A percentile compares a stretch with the other conserved stretches of the same genome.
Conservation (phyloP, 1,140 invertebrate genomes). For the Drosophila saltans region DNA sequence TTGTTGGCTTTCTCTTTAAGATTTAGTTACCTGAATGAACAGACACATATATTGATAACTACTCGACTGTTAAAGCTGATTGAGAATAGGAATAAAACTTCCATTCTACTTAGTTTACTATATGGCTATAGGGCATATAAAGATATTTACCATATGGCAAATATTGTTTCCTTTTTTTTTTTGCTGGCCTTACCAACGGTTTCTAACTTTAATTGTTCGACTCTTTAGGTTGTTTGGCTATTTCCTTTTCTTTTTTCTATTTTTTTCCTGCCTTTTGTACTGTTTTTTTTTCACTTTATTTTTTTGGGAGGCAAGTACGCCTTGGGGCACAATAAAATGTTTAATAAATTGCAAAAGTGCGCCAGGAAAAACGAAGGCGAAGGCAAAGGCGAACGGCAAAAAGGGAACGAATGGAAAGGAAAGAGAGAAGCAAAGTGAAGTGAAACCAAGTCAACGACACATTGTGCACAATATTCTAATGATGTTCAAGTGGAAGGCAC, state of each 20-base stretch:
- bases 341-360: slow-evolving; percentile 80
- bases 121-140: not conserved
- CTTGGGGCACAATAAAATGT: slow-evolving; percentile 79
- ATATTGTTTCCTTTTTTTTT: slow-evolving; percentile 3
- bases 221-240: slow-evolving; percentile 29
- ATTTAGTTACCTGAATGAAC: too few relatives aligned
- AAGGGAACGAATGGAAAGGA: not conserved
- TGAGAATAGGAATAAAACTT: too few relatives aligned
- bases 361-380: slow-evolving; percentile 5
- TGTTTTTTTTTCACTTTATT: slow-evolving; percentile 42
- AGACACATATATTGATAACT: too few relatives aligned
- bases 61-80: too few relatives aligned
- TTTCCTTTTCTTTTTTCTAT: slow-evolving; percentile 1
- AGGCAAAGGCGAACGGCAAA: not conserved
- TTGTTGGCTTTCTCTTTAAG: too few relatives aligned
- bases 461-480: slow-evolving; percentile 62
- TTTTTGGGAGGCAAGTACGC: slow-evolving; percentile 62
- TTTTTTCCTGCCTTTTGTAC: slow-evolving; percentile 6
- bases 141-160: slow-evolving; percentile 2
- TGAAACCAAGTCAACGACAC: slow-evolving; percentile 46
- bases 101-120: too few relatives aligned
- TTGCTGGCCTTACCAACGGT: not conserved
- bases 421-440: not conserved
- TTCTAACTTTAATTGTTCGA: slow-evolving; percentile 46
- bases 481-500: slow-evolving; percentile 59